Evolutionary conservation across 2,888 invertebrate genomes (phyloP).

Genomic region (Lissonota sp.): DNA sequence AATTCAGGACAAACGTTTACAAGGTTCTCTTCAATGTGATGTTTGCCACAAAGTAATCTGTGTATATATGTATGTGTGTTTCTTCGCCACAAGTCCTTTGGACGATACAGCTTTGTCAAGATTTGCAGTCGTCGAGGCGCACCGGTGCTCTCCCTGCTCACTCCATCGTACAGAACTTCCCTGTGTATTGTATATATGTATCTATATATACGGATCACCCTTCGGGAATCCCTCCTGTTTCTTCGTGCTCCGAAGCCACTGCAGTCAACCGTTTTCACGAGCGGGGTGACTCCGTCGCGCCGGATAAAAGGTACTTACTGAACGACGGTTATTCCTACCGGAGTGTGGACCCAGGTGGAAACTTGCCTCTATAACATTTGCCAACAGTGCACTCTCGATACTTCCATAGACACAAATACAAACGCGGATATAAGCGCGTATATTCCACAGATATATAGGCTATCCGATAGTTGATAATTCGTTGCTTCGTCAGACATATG

Average conservation of each 20-base stretch:
- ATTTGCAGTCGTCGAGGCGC: not conserved
- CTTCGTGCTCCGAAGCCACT: constrained; percentile 3
- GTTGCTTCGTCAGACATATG: too few species aligned
- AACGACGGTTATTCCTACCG: constrained; percentile 12
- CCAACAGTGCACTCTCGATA: not conserved
- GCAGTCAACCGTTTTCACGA: constrained; percentile 33
- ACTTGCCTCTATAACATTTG: constrained; percentile 5
- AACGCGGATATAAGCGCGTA: too few species aligned
- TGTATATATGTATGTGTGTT: too few species aligned
- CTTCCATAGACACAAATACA: not conserved
- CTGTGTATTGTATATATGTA: not conserved
- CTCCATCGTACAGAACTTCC: too few species aligned
- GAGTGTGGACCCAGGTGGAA: constrained; percentile 28
- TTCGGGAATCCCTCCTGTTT: constrained; percentile 3
- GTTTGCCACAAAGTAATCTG: too few species aligned
- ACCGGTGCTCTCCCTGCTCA: too few species aligned
- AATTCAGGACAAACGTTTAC: too few species aligned
- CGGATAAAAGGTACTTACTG: not conserved
- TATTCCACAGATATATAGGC: too few species aligned
- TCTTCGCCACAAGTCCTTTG: not conserved
- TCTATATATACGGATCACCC: constrained; percentile 1
- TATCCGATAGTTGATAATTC: too few species aligned
- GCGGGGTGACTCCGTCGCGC: not conserved
- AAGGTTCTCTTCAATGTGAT: too few species aligned
- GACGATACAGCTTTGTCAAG: constrained; percentile 14